A percentile compares a stretch with the other conserved stretches of the same genome.
Conservation (phyloP, 2,888 invertebrate species). For the Coelinius sp. region DNA sequence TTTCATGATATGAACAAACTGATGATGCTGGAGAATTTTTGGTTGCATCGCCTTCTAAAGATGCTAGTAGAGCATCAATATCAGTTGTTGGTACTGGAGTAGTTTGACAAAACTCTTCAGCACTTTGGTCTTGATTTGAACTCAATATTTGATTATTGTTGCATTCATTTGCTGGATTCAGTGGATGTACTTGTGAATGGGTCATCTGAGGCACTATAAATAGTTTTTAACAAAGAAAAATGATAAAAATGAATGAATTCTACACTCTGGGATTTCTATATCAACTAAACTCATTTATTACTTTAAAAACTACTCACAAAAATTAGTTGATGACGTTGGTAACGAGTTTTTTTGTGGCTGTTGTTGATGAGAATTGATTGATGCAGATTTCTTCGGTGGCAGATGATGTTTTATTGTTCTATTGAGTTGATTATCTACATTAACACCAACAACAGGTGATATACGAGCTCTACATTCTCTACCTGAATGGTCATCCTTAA, state of each 20-base stretch:
- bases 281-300: conserved; percentile 37
- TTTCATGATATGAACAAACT: conserved; percentile 72
- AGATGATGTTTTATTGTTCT: conserved; percentile 83
- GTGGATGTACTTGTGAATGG: conserved; percentile 56
- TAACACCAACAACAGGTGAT: conserved; percentile 63
- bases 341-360: conserved; percentile 64
- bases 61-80: conserved; percentile 64
- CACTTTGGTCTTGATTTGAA: conserved; percentile 63
- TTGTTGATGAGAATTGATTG: conserved; percentile 61
- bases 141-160: conserved; percentile 62
- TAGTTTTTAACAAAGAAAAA: no score
- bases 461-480: conserved; percentile 75
- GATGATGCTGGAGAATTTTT: conserved; percentile 73
- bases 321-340: conserved; percentile 60
- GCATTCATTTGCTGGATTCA: conserved; percentile 56
- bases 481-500: conserved; percentile 94
- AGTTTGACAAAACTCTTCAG: conserved; percentile 65
- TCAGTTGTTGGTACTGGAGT: no score
- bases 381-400: conserved; percentile 70
- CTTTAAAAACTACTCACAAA: no score
- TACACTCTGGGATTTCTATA: no score
- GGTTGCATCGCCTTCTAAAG: conserved; percentile 70
- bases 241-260: no score
- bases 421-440: conserved; percentile 76
- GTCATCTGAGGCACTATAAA: conserved; percentile 68